Evolutionary conservation across 1,140 invertebrate species (phyloP).

Genomic region (Drosophila lacteicornis): DNA sequence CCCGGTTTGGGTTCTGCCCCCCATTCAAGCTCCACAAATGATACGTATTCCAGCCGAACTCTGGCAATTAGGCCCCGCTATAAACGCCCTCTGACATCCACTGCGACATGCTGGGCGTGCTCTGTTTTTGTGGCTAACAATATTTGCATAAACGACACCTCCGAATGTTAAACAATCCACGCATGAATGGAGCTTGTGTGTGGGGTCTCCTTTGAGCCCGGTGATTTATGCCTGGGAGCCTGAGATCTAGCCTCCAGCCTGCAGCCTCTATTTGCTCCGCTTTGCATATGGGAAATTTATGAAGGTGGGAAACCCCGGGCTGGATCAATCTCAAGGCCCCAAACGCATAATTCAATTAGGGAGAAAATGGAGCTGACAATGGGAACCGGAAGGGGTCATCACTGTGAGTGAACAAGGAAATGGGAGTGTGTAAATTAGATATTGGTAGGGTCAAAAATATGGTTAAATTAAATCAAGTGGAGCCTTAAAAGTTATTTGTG

Average conservation of each 20-base stretch:
- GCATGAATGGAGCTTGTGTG: slow-evolving; percentile 69
- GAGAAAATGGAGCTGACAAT: slow-evolving; percentile 35
- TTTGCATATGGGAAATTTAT: slow-evolving; percentile 68
- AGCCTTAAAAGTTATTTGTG: neutral
- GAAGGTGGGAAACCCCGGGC: slow-evolving; percentile 62
- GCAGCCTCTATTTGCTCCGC: slow-evolving; percentile 39
- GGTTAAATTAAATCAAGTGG: neutral
- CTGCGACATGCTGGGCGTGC: slow-evolving; percentile 69
- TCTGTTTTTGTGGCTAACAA: slow-evolving; percentile 19
- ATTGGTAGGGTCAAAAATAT: neutral
- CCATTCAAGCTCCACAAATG: slow-evolving; percentile 35
- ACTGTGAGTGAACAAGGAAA: neutral
- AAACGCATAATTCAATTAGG: slow-evolving; percentile 72
- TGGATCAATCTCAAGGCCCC: slow-evolving; percentile 42
- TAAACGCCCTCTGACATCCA: slow-evolving; percentile 56
- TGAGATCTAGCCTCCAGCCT: slow-evolving; percentile 18
- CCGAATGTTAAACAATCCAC: slow-evolving; percentile 71
- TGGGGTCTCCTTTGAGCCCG: slow-evolving; percentile 51
- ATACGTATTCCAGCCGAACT: slow-evolving; percentile 26
- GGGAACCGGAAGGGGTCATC: slow-evolving; percentile 42
- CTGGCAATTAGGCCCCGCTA: slow-evolving; percentile 51
- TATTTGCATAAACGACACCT: slow-evolving; percentile 81
- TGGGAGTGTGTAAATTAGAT: neutral
- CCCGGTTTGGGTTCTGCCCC: slow-evolving; percentile 43
- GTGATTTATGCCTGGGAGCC: slow-evolving; percentile 79